Evolutionary conservation across 2,113 vertebrate species (phyloP).

Genomic region (Embiotoca jacksoni): DNA sequence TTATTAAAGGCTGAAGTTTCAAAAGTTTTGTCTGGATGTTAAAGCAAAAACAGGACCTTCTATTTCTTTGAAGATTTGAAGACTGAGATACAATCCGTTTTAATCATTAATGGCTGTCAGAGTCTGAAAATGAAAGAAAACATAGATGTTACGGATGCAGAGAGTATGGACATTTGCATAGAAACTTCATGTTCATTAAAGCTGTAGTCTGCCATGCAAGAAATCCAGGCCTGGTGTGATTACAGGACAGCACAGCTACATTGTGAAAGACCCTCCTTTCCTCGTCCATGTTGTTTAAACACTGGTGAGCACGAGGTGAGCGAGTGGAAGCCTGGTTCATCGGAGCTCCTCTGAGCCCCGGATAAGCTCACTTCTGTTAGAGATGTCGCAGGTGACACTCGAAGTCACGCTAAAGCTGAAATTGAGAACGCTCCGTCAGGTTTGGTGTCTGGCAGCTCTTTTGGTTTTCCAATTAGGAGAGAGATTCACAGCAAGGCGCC

Average conservation of each 20-base stretch:
- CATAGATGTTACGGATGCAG: background rate
- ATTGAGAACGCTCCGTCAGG: constrained; percentile 23
- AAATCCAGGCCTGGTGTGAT: no score
- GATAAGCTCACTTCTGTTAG: constrained; percentile 4
- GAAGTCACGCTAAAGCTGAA: constrained; percentile 5
- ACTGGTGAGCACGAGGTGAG: background rate
- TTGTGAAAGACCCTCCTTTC: background rate
- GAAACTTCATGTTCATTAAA: no score
- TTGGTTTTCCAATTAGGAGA: constrained; percentile 50
- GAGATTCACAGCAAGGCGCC: constrained; percentile 36
- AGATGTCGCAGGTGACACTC: constrained; percentile 29
- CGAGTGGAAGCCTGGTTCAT: background rate
- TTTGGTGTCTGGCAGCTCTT: constrained; percentile 28
- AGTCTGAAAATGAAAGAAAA: background rate
- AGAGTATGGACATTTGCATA: background rate
- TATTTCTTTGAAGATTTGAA: constrained; percentile 3
- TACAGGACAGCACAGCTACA: no score
- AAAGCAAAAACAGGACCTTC: background rate
- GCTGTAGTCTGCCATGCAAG: no score
- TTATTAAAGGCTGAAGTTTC: constrained; percentile 5
- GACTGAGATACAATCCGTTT: constrained; percentile 1
- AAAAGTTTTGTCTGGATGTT: background rate
- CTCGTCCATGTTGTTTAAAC: constrained; percentile 15
- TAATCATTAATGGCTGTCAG: background rate
- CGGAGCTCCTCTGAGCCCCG: background rate